Conservation (phyloP, 2,888 invertebrate genomes). For the Epirrita christyi region DNA sequence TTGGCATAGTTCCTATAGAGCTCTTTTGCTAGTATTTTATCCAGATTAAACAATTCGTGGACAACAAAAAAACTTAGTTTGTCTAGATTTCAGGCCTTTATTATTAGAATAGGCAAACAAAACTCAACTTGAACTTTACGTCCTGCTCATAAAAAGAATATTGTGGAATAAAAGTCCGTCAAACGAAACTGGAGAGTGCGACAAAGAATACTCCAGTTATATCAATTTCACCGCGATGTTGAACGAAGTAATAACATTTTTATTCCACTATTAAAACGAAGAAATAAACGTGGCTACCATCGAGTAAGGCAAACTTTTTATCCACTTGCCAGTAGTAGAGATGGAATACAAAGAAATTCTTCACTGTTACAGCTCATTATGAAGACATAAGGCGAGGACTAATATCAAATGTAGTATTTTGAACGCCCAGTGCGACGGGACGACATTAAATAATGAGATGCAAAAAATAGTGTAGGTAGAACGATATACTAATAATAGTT, state of each 20-base stretch:
- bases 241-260: constrained; percentile 67
- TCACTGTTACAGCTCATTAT: background rate
- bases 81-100: background rate
- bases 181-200: constrained; percentile 55
- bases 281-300: constrained; percentile 48
- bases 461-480: too few species aligned
- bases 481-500: too few species aligned
- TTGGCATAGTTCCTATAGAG: too few species aligned
- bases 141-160: constrained; percentile 40
- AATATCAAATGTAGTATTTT: too few species aligned
- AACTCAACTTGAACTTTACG: constrained; percentile 33
- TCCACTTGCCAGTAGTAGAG: background rate
- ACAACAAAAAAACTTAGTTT: background rate
- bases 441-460: too few species aligned
- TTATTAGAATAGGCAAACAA: constrained; percentile 39
- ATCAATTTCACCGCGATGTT: constrained; percentile 64
- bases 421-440: too few species aligned
- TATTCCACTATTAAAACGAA: constrained; percentile 58
- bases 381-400: too few species aligned
- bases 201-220: constrained; percentile 60
- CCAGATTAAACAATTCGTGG: too few species aligned
- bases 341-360: background rate
- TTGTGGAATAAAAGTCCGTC: constrained; percentile 47
- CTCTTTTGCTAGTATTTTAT: too few species aligned
- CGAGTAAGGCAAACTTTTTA: constrained; percentile 2